Evolutionary conservation across 2,797 vertebrate genomes (phyloP).

Genomic region (Podargus strigoides): DNA sequence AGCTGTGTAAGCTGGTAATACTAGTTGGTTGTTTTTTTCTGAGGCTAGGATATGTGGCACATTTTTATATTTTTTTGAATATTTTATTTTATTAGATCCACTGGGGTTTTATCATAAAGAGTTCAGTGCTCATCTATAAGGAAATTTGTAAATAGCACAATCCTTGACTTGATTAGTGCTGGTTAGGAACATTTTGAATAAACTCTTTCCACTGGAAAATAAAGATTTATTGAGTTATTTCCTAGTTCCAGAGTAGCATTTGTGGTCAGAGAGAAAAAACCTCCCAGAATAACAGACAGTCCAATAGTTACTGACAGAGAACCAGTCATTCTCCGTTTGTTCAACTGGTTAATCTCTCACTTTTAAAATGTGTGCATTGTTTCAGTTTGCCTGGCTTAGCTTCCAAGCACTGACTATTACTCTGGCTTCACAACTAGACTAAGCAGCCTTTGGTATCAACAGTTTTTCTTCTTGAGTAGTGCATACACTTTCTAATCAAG

Average conservation of each 20-base stretch:
- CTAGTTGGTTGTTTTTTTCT: not conserved
- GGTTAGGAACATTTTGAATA: not conserved
- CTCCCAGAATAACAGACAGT: not conserved
- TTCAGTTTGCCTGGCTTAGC: not conserved
- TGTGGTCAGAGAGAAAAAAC: not conserved
- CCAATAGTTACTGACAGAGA: not conserved
- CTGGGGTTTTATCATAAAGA: not conserved
- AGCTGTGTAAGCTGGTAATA: not conserved
- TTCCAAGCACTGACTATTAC: not conserved
- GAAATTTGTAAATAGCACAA: not conserved
- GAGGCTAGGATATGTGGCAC: not conserved
- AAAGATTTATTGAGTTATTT: not conserved
- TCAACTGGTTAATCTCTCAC: not conserved
- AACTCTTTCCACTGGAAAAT: not conserved
- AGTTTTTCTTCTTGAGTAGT: not conserved
- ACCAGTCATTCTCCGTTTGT: not conserved
- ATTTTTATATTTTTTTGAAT: not conserved
- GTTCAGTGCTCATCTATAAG: not conserved
- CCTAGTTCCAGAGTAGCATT: not conserved
- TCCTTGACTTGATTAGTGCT: not conserved
- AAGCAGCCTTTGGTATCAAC: not conserved
- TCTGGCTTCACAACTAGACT: not conserved
- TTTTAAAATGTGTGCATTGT: fast-evolving
- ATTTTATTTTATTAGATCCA: not conserved
- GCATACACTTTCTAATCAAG: not conserved